Evolutionary conservation across 2,113 vertebrate genomes (phyloP), one percentile per base, ranked within the genome.

Genomic region (Rhegmatorhina hoffmannsi): DNA sequence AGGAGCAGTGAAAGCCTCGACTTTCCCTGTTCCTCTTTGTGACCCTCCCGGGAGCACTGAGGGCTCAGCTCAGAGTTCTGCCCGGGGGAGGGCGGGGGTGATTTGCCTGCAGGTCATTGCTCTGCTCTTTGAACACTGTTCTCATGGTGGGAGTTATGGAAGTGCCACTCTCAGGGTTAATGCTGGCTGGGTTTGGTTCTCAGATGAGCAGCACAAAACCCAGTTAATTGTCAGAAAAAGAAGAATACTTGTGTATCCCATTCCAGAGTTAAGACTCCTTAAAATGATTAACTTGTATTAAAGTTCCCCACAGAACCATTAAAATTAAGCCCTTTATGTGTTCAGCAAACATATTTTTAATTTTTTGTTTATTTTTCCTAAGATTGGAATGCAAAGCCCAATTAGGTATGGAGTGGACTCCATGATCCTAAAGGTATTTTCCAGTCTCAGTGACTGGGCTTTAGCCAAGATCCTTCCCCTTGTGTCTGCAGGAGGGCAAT

Each of bases 201-300:
- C 26, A 50, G 56, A 38, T 44, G 44, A 84, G 53, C 34, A 31
- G 24, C 13, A 2, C 55, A 66, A 72, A 53, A 88, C 78, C 85
- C 20, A 13, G 52, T 28, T 15, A 34, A 7, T 75, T 85, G 53
- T 47, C 29, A 5, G 66, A 10, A 69, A 34, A n/a, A n/a, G n/a
- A 63, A 36, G 9, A 55, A 36, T 44, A 2, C 10, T 1, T 52
- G 2, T 13, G 0, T 15, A 10, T 23, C 11, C 38, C 7, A 0
- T 63, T 60, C 25, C 34, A 67, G 43, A 43, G 38, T 33, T 31
- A 20, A 29, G 19, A 15, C 72, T 6, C 18, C 38, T 70, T 44
- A 18, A 15, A 34, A 8, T 28, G 24, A 19, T 34, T 29, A 25
- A 17, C 21, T 84, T 72, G 13, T 47, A 3, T 36, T 73, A 24